phyloP scores from a whole-genome alignment of 2,888 invertebrate genomes.

The Epinotia ramella region DNA sequence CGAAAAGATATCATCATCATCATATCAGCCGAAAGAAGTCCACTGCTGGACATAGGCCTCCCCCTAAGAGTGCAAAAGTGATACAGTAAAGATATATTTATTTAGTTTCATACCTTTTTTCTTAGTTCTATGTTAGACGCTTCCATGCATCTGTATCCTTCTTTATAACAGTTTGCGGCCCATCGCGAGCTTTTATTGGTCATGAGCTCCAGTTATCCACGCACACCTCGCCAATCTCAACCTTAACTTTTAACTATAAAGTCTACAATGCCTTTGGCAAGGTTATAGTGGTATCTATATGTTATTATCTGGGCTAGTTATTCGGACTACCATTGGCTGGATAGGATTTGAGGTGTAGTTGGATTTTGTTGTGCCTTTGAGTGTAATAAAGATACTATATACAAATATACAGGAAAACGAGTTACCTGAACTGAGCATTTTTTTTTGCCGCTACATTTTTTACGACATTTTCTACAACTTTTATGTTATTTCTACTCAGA shows the following conservation, averaged over 20 bases:
- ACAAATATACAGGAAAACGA: not conserved
- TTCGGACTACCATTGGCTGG: slow-evolving; percentile 25
- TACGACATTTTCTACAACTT: no score
- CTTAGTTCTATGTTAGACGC: not conserved
- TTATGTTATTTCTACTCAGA: no score
- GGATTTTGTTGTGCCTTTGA: slow-evolving; percentile 33
- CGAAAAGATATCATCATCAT: no score
- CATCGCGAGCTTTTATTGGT: slow-evolving; percentile 62
- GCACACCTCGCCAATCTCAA: slow-evolving; percentile 13
- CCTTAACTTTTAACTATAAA: not conserved
- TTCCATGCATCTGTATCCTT: slow-evolving; percentile 33
- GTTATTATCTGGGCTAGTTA: slow-evolving; percentile 16
- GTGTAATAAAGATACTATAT: slow-evolving; percentile 31
- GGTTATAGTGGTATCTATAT: slow-evolving; percentile 12
- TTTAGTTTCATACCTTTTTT: no score
- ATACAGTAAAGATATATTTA: no score
- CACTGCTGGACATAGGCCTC: no score
- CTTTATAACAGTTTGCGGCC: slow-evolving; percentile 52
- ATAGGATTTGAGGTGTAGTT: slow-evolving; percentile 34
- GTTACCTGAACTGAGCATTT: not conserved
- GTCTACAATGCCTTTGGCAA: not conserved
- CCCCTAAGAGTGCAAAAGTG: no score
- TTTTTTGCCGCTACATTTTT: no score
- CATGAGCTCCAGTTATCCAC: slow-evolving; percentile 50
- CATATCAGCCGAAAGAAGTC: no score